phyloP scores from a whole-genome alignment of 2,888 invertebrate species.

The Dynastes hyllus region DNA sequence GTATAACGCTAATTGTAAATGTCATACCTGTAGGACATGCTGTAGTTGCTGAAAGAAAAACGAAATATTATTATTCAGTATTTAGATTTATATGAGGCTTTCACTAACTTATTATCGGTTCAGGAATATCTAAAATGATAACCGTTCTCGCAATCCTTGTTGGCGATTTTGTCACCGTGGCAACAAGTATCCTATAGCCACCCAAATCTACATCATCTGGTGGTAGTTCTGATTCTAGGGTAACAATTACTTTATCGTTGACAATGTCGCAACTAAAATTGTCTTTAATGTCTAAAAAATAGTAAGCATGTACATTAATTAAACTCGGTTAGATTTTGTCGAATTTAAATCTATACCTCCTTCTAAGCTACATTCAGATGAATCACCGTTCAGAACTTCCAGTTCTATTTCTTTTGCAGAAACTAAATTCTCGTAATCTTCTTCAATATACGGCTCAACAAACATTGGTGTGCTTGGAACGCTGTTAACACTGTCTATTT shows the following conservation, averaged over 20 bases:
- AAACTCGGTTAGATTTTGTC: neutral
- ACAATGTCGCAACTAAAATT: constrained; percentile 26
- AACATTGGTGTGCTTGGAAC: constrained; percentile 73
- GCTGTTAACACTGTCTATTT: constrained; percentile 68
- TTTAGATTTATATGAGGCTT: neutral
- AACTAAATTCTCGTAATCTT: constrained; percentile 65
- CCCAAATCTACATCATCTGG: constrained; percentile 61
- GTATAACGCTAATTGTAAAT: neutral
- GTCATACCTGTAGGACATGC: constrained; percentile 34
- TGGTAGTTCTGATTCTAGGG: constrained; percentile 59
- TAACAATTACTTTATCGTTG: constrained; percentile 28
- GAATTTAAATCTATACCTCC: neutral
- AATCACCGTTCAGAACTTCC: neutral
- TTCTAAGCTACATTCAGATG: neutral
- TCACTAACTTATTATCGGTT: constrained; percentile 57
- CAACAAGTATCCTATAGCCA: constrained; percentile 6
- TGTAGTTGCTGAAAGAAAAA: constrained; percentile 40
- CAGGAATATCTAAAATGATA: constrained; percentile 69
- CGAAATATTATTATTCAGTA: neutral
- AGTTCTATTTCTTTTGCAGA: neutral
- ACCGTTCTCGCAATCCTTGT: constrained; percentile 61
- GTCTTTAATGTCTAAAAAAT: constrained; percentile 36
- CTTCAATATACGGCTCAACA: constrained; percentile 70
- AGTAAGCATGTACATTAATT: neutral
- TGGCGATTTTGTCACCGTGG: neutral